Evolutionary conservation across 2,888 invertebrate species (phyloP), one percentile per base, ranked within the genome.

Genomic region (Sphaeridia pumilis): DNA sequence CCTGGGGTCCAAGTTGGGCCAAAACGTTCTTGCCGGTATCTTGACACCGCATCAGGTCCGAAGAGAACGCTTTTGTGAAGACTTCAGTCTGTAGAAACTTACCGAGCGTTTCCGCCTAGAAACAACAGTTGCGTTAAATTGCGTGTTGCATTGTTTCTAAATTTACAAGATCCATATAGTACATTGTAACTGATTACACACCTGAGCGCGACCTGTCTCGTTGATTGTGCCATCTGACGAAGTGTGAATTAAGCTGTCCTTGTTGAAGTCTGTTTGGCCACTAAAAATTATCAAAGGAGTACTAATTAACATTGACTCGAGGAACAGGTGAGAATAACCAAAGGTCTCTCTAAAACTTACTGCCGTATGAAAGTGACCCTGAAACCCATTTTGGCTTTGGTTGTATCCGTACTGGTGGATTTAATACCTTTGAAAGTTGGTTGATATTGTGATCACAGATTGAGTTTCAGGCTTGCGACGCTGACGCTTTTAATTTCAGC

Each of bases 51-150:
- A 35, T 45, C 4, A 54, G 46, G 42, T 54, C 50, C 20, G 45
- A 45, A 22, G 50, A 49, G 42, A 41, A 54, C 27, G 50, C 45
- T 22, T 24, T 45, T 3, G 49, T 50, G 38, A 46, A 54, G 12
- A 12, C 28, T 42, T 54, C 54, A 50, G 46, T 24, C 21, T 43
- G 22, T 17, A 54, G 25, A 26, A 45, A 24, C 27, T 35, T 22
- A 24, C 54, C 54, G 4, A 54, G 42, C 4, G 4, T 7, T 46
- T 27, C 38, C 10, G 50, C 49, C 54, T 54, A 20, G 2, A 27
- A 17, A 17, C 10, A 26, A n/a, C 5, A 38, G 17, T 5, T 17
- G 10, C 38, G 20, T 5, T 5, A 38, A 38, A 38, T 7, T 5
- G 17, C 5, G 38, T 38, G 14, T 38, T 17, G 20, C 5, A 38